A percentile compares a stretch with the other conserved stretches of the same genome.
phyloP scores from a whole-genome alignment of 2,888 invertebrate genomes.

The Plagodis dolabraria region DNA sequence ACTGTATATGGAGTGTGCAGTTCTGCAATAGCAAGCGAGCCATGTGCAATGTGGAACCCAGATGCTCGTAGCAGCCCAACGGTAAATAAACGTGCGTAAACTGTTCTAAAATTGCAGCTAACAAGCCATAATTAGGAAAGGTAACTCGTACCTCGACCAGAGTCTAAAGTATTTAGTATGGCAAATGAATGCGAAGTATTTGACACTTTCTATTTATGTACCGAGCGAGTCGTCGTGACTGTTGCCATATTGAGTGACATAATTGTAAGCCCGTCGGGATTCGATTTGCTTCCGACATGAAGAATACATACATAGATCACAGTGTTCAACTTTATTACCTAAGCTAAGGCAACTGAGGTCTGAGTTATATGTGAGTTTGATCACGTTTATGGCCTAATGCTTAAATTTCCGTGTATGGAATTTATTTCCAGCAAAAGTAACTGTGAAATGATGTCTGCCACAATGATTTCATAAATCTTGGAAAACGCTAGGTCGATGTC shows the following conservation, averaged over 20 bases:
- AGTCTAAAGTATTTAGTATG: slow-evolving; percentile 60
- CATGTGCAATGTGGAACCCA: slow-evolving; percentile 19
- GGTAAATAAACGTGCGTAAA: slow-evolving; percentile 39
- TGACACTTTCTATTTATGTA: slow-evolving; percentile 79
- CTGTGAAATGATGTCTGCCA: slow-evolving; percentile 22
- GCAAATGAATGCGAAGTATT: slow-evolving; percentile 61
- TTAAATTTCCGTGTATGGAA: slow-evolving; percentile 18
- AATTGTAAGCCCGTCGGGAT: slow-evolving; percentile 53
- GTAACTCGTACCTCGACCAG: slow-evolving; percentile 25
- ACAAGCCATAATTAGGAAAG: slow-evolving; percentile 45
- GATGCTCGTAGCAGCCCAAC: slow-evolving; percentile 20
- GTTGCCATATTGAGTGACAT: slow-evolving; percentile 61
- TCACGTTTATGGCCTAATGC: slow-evolving; percentile 11
- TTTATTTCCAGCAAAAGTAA: slow-evolving; percentile 8
- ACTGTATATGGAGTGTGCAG: slow-evolving; percentile 31
- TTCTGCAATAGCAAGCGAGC: slow-evolving; percentile 13
- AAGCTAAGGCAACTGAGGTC: slow-evolving; percentile 16
- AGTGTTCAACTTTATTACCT: slow-evolving; percentile 16
- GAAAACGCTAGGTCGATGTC: slow-evolving; percentile 57
- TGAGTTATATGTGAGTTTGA: slow-evolving; percentile 14
- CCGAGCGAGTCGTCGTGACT: slow-evolving; percentile 55
- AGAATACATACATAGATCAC: slow-evolving; percentile 30
- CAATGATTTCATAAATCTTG: slow-evolving; percentile 45
- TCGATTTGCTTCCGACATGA: slow-evolving; percentile 37
- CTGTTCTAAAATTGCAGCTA: slow-evolving; percentile 40